These are phyloP conservation scores for Allygus modestus DNA, from an alignment of 2,888 invertebrate species.

Conservation along the genomic window DNA sequence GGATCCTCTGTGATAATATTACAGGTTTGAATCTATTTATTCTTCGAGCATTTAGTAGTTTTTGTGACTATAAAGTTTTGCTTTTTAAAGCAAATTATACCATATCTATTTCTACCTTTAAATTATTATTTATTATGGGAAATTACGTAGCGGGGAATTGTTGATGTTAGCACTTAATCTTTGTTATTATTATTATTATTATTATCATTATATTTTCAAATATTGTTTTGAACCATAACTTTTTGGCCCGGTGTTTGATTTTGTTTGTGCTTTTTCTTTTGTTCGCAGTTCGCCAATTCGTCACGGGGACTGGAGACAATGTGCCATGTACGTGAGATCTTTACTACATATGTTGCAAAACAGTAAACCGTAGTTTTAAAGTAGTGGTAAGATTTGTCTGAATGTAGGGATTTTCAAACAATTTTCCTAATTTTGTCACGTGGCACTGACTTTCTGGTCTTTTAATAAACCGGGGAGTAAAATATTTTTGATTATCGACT, in stretches of 20 bases:
- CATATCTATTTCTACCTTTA: constrained; percentile 55
- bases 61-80: constrained; percentile 52
- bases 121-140: constrained; percentile 58
- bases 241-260: constrained; percentile 64
- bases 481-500: not conserved
- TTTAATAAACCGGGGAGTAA: not conserved
- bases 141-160: constrained; percentile 45
- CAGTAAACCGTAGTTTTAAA: constrained; percentile 63
- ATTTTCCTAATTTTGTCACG: constrained; percentile 56
- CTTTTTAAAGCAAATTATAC: constrained; percentile 56
- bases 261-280: constrained; percentile 70
- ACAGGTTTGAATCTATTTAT: constrained; percentile 80
- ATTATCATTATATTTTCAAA: constrained; percentile 53
- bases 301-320: constrained; percentile 73
- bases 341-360: constrained; percentile 62
- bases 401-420: constrained; percentile 54
- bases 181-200: constrained; percentile 56
- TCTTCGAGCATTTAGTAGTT: constrained; percentile 43
- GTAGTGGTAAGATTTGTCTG: constrained; percentile 58
- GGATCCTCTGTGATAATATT: constrained; percentile 97
- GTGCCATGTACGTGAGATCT: constrained; percentile 72
- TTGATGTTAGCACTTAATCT: constrained; percentile 52
- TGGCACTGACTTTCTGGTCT: constrained; percentile 57
- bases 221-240: constrained; percentile 61
- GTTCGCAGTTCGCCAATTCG: constrained; percentile 73